A percentile compares a stretch with the other conserved stretches of the same genome.
These are phyloP conservation scores for Periophthalmodon schlosseri DNA, from an alignment of 2,113 vertebrate genomes.

Conservation along the genomic window DNA sequence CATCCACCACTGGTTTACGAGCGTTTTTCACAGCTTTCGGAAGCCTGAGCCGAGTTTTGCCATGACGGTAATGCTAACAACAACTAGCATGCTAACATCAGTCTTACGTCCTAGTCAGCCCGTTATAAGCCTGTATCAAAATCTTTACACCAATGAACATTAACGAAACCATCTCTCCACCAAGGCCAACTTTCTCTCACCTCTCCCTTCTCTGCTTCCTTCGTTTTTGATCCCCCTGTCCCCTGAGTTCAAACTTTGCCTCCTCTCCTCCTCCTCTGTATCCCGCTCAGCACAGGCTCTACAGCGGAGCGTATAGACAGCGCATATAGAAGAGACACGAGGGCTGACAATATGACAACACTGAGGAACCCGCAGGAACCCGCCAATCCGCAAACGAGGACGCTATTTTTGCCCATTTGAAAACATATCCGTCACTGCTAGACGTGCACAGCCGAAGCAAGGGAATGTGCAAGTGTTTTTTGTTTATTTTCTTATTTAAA, in stretches of 20 bases:
- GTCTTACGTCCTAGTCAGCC: too few species aligned
- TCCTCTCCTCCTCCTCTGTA: neutral
- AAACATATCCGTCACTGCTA: neutral
- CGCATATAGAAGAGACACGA: neutral
- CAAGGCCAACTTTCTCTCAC: neutral
- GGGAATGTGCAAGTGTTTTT: neutral
- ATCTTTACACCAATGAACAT: too few species aligned
- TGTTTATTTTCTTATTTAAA: too few species aligned
- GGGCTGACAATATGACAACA: neutral
- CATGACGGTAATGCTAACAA: too few species aligned
- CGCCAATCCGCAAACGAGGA: neutral
- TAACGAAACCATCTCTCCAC: too few species aligned
- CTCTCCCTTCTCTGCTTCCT: neutral
- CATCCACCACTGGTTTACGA: too few species aligned
- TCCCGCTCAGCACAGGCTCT: neutral
- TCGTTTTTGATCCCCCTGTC: neutral
- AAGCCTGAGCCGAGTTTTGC: too few species aligned
- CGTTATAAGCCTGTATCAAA: too few species aligned
- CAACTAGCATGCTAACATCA: too few species aligned
- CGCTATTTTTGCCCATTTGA: neutral
- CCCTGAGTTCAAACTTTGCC: neutral
- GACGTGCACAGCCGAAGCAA: neutral
- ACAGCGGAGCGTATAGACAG: neutral
- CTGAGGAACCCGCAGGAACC: neutral
- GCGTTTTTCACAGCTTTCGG: too few species aligned